These are phyloP conservation scores for Drosophila mimetica DNA, from an alignment of 2,888 invertebrate genomes.

Conservation along the genomic window DNA sequence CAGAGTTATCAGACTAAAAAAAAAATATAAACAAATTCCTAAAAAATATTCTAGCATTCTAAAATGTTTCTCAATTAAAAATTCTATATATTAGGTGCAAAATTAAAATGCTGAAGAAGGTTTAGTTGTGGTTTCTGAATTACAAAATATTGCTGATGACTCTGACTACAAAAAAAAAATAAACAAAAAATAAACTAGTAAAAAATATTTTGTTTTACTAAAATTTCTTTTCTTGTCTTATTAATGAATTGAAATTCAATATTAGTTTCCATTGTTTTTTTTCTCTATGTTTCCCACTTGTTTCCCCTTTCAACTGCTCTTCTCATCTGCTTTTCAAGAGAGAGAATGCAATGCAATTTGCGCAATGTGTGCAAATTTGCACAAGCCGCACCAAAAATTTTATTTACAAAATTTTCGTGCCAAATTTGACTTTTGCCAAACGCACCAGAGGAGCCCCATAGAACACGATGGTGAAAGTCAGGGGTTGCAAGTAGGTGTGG, in stretches of 20 bases:
- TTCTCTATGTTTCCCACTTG: not conserved
- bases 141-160: too few relatives aligned
- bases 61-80: too few relatives aligned
- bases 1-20: too few relatives aligned
- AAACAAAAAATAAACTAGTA: too few relatives aligned
- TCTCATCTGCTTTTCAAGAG: not conserved
- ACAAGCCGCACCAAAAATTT: conserved; percentile 58
- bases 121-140: too few relatives aligned
- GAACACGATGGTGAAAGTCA: conserved; percentile 7
- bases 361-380: conserved; percentile 64
- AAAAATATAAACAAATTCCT: too few relatives aligned
- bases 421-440: conserved; percentile 46
- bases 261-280: not conserved
- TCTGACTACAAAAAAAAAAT: too few relatives aligned
- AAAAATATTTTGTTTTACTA: too few relatives aligned
- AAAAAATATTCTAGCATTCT: too few relatives aligned
- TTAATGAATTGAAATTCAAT: not conserved
- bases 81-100: too few relatives aligned
- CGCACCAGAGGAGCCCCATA: conserved; percentile 20
- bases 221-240: not conserved
- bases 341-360: conserved; percentile 61
- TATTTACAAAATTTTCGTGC: conserved; percentile 63
- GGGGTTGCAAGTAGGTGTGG: not conserved
- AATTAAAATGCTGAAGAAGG: too few relatives aligned
- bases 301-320: not conserved